Evolutionary conservation across 2,888 invertebrate species (phyloP).

Genomic region (Harpagoxenus sublaevis): DNA sequence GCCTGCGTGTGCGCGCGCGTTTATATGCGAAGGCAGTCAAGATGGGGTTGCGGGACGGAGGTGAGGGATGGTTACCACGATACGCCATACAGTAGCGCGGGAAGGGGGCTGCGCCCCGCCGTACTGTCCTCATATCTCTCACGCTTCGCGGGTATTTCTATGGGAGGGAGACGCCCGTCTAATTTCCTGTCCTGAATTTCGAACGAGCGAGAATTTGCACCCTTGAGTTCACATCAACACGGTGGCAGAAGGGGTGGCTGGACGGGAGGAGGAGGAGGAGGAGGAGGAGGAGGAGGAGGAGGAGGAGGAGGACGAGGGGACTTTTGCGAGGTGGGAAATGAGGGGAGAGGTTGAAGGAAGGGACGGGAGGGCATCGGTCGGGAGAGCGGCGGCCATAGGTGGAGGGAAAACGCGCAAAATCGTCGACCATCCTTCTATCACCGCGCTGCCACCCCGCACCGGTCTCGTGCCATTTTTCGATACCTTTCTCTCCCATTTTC

Average conservation of each 20-base stretch:
- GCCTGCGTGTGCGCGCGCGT: constrained; percentile 60
- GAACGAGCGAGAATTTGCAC: constrained; percentile 85
- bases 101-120: constrained; percentile 36
- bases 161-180: constrained; percentile 84
- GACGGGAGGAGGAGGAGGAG: not conserved
- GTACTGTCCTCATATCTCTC: constrained; percentile 82
- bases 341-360: constrained; percentile 42
- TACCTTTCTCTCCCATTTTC: constrained; percentile 52
- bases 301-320: not conserved
- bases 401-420: constrained; percentile 68
- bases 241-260: constrained; percentile 60
- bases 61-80: constrained; percentile 66
- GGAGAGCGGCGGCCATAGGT: constrained; percentile 67
- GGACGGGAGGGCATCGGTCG: constrained; percentile 46
- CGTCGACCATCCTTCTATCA: constrained; percentile 67
- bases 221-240: constrained; percentile 83
- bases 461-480: constrained; percentile 71
- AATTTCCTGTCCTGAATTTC: constrained; percentile 86
- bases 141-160: constrained; percentile 85
- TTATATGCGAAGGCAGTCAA: constrained; percentile 53
- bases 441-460: constrained; percentile 21
- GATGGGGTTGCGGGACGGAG: constrained; percentile 58
- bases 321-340: constrained; percentile 32
- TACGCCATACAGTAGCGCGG: constrained; percentile 56
- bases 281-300: not conserved